Evolutionary conservation across 1,140 invertebrate species (phyloP).

Genomic region (Drosophila sp.): DNA sequence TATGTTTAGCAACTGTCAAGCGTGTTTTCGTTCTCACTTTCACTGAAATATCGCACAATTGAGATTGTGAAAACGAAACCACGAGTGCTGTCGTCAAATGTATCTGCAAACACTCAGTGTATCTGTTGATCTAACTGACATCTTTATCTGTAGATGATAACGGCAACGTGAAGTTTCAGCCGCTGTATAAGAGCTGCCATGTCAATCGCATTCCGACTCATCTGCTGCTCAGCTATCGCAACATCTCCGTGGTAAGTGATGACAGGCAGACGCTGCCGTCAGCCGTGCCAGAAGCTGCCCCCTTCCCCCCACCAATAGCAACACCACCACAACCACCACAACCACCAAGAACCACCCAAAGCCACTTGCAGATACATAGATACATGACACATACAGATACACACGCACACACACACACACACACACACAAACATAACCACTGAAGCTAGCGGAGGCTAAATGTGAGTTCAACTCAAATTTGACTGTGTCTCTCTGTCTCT

Average conservation of each 20-base stretch:
- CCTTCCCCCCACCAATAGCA: background rate
- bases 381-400: constrained; percentile 25
- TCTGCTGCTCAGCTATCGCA: constrained; percentile 86
- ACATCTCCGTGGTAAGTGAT: constrained; percentile 85
- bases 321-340: background rate
- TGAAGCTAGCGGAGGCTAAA: constrained; percentile 40
- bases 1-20: background rate
- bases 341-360: too few relatives aligned
- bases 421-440: constrained; percentile 9
- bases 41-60: too few relatives aligned
- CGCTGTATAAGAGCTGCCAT: constrained; percentile 87
- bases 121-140: constrained; percentile 40
- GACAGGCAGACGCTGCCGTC: constrained; percentile 46
- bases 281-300: constrained; percentile 57
- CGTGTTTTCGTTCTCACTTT: background rate
- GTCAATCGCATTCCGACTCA: constrained; percentile 86
- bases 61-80: too few relatives aligned
- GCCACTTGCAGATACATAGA: constrained; percentile 39
- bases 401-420: constrained; percentile 30
- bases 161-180: constrained; percentile 86
- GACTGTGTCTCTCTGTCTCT: constrained; percentile 43
- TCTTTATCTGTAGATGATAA: constrained; percentile 74
- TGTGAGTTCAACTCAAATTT: constrained; percentile 41
- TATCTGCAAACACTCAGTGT: constrained; percentile 6
- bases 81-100: background rate